These are phyloP conservation scores for Eulemur rubriventer DNA, from an alignment of 2,797 vertebrate species.

Conservation along the genomic window DNA sequence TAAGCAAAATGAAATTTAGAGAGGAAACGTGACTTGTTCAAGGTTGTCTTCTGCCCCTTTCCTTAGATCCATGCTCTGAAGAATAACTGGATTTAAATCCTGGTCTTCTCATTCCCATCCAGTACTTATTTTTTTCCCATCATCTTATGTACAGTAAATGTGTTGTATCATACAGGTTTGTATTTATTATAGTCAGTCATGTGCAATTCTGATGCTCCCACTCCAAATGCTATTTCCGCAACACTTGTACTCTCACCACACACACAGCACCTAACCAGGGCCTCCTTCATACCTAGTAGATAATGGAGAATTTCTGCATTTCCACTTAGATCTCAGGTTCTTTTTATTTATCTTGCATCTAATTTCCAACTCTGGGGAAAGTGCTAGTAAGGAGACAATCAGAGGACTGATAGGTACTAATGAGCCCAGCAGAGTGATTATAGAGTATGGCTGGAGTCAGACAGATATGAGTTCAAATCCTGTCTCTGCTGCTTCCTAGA, in stretches of 20 bases:
- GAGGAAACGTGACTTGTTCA: background rate
- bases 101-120: background rate
- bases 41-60: background rate
- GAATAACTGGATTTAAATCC: conserved; percentile 36
- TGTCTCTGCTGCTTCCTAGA: background rate
- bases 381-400: background rate
- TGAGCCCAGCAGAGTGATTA: background rate
- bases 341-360: background rate
- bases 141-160: background rate
- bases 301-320: background rate
- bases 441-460: background rate
- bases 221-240: background rate
- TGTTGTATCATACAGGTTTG: background rate
- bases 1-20: background rate
- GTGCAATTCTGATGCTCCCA: background rate
- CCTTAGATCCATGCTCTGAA: background rate
- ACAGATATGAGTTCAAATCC: background rate
- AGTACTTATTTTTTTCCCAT: background rate
- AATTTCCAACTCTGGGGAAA: background rate
- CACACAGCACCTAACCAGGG: background rate
- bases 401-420: background rate
- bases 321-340: background rate
- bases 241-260: background rate
- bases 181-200: background rate
- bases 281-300: background rate